Evolutionary conservation across 1,140 invertebrate genomes (phyloP), one percentile per base, ranked within the genome.

Genomic region (Varroa destructor): DNA sequence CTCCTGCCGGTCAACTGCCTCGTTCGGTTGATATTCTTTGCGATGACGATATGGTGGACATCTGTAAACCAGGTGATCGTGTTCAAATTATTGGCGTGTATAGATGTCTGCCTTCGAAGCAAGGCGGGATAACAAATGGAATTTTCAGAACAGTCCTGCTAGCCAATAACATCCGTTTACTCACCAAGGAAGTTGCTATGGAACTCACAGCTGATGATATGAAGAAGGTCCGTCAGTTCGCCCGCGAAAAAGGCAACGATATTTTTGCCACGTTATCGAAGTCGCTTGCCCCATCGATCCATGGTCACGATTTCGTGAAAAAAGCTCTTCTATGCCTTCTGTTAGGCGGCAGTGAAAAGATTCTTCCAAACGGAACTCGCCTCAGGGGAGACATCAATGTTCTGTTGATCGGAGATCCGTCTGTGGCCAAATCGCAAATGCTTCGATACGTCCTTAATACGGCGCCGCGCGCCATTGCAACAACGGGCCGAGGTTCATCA

Each of bases 301-400:
- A 97, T 79, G 97, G 97, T 0, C 91, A 99, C 79, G 88, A 92
- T 40, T 96, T 89, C 77, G 91, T 99, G 3, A 99, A 99, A 80
- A 92, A 91, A 78, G 95, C 97, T 1, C 89, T 99, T 74, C 81
- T 99, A 0, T 98, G 96, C 78, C 84, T 98, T 75, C 79, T 99
- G 37, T 81, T 99, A 0, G 96, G 96, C 37, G 97, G 97, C 0
- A 88, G 89, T 71, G 97, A 99, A 81, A 99, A 98, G 82, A 82
- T 93, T 54, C 81, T 99, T 51, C 88, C 88, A 0, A 99, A 99
- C 83, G 96, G 96, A 42, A 95, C 95, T 0, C 83, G 97, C 71
- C 83, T 99, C 0, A 87, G 97, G 85, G 97, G 96, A 85, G 97
- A 99, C 78, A 96, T 99, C 67, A 99, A 99, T 80, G 83, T 99